phyloP scores from a whole-genome alignment of 2,797 vertebrate genomes.

The Catostomus latipinnis region DNA sequence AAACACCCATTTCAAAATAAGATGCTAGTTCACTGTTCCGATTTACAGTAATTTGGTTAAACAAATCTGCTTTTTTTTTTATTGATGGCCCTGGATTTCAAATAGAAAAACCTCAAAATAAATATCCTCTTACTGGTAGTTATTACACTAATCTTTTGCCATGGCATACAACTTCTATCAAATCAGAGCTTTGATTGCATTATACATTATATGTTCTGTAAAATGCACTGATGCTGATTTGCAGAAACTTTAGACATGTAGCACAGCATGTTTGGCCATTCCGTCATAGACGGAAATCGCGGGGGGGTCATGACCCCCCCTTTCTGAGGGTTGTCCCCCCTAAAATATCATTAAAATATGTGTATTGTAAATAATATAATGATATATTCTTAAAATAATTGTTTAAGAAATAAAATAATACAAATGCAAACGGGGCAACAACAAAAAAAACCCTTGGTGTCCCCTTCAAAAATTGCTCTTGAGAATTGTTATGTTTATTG shows the following conservation, averaged over 20 bases:
- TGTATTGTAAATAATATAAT: too few relatives aligned
- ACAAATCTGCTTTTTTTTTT: slow-evolving; percentile 60
- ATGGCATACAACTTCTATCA: slow-evolving; percentile 27
- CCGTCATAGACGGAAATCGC: background rate
- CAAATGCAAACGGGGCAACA: too few relatives aligned
- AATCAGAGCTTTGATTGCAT: slow-evolving; percentile 37
- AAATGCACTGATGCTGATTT: slow-evolving; percentile 5
- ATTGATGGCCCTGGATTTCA: slow-evolving; percentile 60
- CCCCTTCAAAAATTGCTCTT: too few relatives aligned
- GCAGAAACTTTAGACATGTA: background rate
- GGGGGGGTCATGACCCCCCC: too few relatives aligned
- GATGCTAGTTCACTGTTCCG: slow-evolving; percentile 64
- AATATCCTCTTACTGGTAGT: slow-evolving; percentile 51
- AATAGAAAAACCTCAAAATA: slow-evolving; percentile 66
- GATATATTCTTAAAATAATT: too few relatives aligned
- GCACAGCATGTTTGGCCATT: slow-evolving; percentile 18
- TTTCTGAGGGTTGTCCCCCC: too few relatives aligned
- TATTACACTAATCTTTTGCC: slow-evolving; percentile 22
- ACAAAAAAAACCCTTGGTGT: too few relatives aligned
- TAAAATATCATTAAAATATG: too few relatives aligned
- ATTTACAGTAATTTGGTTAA: slow-evolving; percentile 65
- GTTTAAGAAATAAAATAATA: too few relatives aligned
- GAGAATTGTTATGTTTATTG: too few relatives aligned
- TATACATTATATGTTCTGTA: slow-evolving; percentile 1
- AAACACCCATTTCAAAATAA: background rate